phyloP scores from a whole-genome alignment of 2,888 invertebrate species.

The Odontocerum albicorne region DNA sequence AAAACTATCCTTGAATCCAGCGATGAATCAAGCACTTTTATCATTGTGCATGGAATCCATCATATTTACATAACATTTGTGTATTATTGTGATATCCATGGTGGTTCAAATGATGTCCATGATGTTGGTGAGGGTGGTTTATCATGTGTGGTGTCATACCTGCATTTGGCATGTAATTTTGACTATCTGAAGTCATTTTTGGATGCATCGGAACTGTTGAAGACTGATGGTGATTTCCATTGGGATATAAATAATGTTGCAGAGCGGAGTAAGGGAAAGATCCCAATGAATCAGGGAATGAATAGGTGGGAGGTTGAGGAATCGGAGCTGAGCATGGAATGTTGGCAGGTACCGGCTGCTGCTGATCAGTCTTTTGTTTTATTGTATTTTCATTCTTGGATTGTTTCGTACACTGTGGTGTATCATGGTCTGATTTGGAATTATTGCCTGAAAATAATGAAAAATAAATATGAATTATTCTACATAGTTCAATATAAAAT shows the following conservation, averaged over 20 bases:
- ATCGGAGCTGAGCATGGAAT: not conserved
- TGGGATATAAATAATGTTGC: conserved; percentile 30
- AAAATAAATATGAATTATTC: no score
- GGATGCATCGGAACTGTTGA: conserved; percentile 13
- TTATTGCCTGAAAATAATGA: not conserved
- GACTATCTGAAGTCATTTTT: conserved; percentile 9
- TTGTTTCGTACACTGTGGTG: not conserved
- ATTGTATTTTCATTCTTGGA: not conserved
- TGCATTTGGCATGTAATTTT: conserved; percentile 15
- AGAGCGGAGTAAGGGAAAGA: conserved; percentile 25
- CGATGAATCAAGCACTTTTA: no score
- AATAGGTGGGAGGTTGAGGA: conserved; percentile 4
- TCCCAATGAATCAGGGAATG: conserved; percentile 16
- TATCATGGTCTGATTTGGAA: not conserved
- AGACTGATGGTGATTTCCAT: conserved; percentile 16
- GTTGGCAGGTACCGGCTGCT: not conserved
- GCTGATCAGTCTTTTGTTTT: not conserved
- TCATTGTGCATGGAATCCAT: conserved; percentile 4
- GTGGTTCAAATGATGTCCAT: conserved; percentile 21
- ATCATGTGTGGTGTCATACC: conserved; percentile 18
- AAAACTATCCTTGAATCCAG: no score
- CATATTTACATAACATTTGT: conserved; percentile 15
- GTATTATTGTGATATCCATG: conserved; percentile 20
- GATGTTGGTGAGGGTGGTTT: conserved; percentile 23
- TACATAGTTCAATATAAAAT: no score